phyloP scores from a whole-genome alignment of 2,797 vertebrate species.

The Cyclura pinguis region DNA sequence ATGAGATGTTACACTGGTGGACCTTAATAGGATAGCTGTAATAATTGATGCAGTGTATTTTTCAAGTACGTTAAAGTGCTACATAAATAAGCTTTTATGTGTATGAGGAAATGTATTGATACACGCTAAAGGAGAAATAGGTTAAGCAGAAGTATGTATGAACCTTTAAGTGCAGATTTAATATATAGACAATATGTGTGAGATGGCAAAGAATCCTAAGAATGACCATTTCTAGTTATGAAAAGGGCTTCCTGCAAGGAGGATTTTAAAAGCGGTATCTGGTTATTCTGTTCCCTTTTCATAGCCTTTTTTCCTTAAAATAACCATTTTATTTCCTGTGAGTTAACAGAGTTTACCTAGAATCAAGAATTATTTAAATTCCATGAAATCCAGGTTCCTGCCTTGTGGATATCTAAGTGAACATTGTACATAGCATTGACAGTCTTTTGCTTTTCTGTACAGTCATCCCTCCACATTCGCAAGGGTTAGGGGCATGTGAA shows the following conservation, averaged over 20 bases:
- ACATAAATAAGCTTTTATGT: background rate
- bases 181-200: rapidly evolving
- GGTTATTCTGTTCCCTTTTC: background rate
- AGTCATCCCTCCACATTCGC: no score
- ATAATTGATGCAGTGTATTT: background rate
- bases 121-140: background rate
- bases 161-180: background rate
- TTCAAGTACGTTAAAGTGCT: background rate
- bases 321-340: conserved; percentile 6
- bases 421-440: background rate
- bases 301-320: conserved; percentile 22
- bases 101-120: background rate
- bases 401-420: background rate
- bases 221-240: background rate
- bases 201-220: background rate
- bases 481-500: no score
- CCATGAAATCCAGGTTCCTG: background rate
- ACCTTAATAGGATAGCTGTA: background rate
- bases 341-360: rapidly evolving
- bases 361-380: background rate
- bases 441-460: background rate
- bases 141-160: background rate
- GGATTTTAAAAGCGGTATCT: conserved; percentile 14
- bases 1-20: background rate
- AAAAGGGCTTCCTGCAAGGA: conserved; percentile 5